phyloP scores from a whole-genome alignment of 2,113 vertebrate genomes.

The Gorsachius goisagi region DNA sequence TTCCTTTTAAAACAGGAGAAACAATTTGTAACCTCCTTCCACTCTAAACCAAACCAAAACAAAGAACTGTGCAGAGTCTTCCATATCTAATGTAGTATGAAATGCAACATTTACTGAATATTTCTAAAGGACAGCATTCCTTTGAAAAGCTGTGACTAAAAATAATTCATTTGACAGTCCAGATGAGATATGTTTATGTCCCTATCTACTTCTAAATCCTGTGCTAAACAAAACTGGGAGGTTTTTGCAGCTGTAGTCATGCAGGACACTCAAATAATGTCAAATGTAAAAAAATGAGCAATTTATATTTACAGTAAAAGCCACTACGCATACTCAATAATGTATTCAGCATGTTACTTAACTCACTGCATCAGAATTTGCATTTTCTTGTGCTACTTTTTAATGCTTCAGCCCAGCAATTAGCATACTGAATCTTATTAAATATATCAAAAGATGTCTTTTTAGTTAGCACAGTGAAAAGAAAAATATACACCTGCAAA shows the following conservation, averaged over 20 bases:
- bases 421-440: neutral
- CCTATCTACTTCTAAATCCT: neutral
- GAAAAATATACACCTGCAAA: neutral
- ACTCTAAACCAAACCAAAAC: neutral
- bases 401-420: neutral
- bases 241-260: neutral
- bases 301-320: neutral
- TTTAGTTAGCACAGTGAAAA: neutral
- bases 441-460: neutral
- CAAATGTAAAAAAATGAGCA: conserved; percentile 3
- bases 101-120: neutral
- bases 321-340: neutral
- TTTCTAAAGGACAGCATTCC: neutral
- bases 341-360: neutral
- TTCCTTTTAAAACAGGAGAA: neutral
- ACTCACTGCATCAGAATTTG: neutral
- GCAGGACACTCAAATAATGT: neutral
- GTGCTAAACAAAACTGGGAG: neutral
- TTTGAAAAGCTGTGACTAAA: conserved; percentile 31
- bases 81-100: neutral
- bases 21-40: neutral
- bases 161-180: neutral
- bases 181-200: neutral
- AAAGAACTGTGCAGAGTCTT: neutral
- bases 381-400: conserved; percentile 8